phyloP scores from a whole-genome alignment of 2,113 vertebrate genomes.

The Meleagris gallopavo region DNA sequence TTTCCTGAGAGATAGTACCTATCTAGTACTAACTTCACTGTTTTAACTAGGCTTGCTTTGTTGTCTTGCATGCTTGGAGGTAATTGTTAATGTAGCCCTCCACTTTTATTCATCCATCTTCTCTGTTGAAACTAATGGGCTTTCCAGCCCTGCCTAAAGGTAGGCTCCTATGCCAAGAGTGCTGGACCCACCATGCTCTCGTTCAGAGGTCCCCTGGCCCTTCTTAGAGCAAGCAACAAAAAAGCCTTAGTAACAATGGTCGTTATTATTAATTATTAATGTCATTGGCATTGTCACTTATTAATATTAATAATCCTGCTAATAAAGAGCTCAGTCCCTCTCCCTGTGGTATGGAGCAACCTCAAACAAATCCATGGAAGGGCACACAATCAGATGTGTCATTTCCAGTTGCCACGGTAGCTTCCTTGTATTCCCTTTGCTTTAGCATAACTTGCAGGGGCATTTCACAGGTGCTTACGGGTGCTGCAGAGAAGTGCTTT shows the following conservation, averaged over 20 bases:
- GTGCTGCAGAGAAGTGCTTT: neutral
- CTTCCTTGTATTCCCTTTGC: neutral
- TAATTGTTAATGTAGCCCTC: neutral
- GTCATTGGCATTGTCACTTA: neutral
- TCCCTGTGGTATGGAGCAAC: neutral
- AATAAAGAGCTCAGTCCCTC: neutral
- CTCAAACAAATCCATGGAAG: neutral
- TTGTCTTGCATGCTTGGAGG: neutral
- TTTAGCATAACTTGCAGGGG: neutral
- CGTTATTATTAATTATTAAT: neutral
- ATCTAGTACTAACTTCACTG: neutral
- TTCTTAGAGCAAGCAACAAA: neutral
- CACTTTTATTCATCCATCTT: neutral
- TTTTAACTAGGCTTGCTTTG: neutral
- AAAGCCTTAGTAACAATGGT: neutral
- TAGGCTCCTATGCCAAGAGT: accelerated
- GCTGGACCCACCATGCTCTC: neutral
- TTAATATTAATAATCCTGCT: neutral
- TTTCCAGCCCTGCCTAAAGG: neutral
- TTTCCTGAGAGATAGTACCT: neutral
- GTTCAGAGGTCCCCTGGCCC: neutral
- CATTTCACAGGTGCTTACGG: neutral
- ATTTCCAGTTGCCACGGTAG: neutral
- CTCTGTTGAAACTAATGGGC: neutral
- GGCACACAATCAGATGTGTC: neutral